Conservation (phyloP, 1,140 invertebrate genomes). For the Streblospio benedicti region DNA sequence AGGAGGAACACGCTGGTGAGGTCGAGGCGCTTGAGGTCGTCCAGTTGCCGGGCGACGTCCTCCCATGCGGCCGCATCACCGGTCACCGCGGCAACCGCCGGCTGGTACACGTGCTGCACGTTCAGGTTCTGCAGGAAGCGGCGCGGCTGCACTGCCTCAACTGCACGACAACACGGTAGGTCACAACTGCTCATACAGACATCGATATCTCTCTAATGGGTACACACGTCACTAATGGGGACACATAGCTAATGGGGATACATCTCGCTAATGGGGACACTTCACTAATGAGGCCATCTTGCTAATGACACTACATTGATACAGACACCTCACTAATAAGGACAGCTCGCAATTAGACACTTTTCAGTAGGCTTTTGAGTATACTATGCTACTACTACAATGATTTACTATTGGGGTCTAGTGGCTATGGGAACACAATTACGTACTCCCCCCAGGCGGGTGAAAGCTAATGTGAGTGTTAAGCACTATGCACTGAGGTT, state of each 20-base stretch:
- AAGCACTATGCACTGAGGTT: no score
- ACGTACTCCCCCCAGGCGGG: no score
- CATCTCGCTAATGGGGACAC: not conserved
- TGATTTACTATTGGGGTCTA: no score
- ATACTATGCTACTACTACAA: no score
- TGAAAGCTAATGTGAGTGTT: no score
- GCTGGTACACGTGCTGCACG: slow-evolving; percentile 30
- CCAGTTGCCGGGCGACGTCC: slow-evolving; percentile 15
- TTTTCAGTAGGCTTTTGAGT: no score
- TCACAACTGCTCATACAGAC: not conserved
- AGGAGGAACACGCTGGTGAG: slow-evolving; percentile 30
- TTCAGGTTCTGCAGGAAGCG: slow-evolving; percentile 29
- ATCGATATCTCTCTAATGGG: not conserved
- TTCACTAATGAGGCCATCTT: not conserved
- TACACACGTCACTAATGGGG: not conserved
- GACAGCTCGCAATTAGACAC: no score
- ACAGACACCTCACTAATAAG: no score
- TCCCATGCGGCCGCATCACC: not conserved
- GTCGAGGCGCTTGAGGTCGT: slow-evolving; percentile 21
- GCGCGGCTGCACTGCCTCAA: slow-evolving; percentile 28
- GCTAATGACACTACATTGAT: not conserved
- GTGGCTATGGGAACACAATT: no score
- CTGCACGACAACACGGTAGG: slow-evolving; percentile 11
- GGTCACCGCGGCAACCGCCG: no score
- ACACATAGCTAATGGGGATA: not conserved